Conservation (phyloP, 2,888 invertebrate species). For the Tenthredo amoena region DNA sequence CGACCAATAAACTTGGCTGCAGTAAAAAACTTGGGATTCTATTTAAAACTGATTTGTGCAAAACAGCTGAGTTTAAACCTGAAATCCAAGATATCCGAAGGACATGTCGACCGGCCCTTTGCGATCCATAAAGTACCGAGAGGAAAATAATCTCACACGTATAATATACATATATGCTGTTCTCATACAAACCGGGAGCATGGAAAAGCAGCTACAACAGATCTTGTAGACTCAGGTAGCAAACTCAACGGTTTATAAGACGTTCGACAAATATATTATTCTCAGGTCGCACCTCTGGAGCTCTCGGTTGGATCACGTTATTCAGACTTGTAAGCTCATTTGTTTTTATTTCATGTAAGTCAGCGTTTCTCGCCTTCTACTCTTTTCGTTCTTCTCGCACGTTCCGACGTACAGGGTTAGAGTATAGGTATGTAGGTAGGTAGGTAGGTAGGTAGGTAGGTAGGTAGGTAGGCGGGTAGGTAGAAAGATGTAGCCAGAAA, state of each 20-base stretch:
- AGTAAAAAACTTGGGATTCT: neutral
- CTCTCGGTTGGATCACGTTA: slow-evolving; percentile 42
- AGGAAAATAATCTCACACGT: neutral
- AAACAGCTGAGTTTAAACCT: neutral
- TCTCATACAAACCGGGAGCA: neutral
- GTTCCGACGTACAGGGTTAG: slow-evolving; percentile 29
- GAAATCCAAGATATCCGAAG: slow-evolving; percentile 9
- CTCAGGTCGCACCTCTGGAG: slow-evolving; percentile 40
- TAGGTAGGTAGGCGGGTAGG: neutral
- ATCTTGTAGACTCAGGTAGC: slow-evolving; percentile 43
- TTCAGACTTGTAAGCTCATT: slow-evolving; percentile 42
- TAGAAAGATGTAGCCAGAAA: neutral
- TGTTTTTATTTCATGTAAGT: slow-evolving; percentile 48
- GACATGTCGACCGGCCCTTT: neutral
- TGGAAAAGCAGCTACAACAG: neutral
- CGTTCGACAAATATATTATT: slow-evolving; percentile 50
- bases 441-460: neutral
- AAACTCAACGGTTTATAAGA: slow-evolving; percentile 48
- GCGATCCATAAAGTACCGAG: slow-evolving; percentile 16
- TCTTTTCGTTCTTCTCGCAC: slow-evolving; percentile 3
- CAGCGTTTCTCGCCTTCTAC: slow-evolving; percentile 25
- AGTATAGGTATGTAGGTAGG: neutral
- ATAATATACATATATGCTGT: neutral
- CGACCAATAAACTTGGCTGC: neutral
- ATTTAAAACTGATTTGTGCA: neutral